Evolutionary conservation across 2,113 vertebrate species (phyloP), one percentile per base, ranked within the genome.

Genomic region (Pelodiscus sinensis): DNA sequence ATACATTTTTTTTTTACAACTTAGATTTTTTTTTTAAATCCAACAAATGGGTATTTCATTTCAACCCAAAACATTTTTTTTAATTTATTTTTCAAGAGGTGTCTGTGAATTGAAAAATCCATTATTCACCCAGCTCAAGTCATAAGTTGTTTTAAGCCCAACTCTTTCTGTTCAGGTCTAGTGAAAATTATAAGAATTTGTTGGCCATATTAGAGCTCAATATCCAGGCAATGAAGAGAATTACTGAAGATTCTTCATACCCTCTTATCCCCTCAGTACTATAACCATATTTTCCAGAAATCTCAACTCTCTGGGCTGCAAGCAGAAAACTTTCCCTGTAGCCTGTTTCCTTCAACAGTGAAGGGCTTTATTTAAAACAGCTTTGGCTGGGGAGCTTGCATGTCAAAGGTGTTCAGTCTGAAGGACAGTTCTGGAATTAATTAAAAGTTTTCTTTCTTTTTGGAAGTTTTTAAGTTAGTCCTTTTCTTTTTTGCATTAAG

Each of bases 241-340:
- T 25, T 57, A 56, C 35, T 15, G 15, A 8, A 38, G 50, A 52
- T 51, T 51, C 50, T 1, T 52, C 50, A 14, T 51, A 25, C 7
- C 5, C 16, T 1, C 5, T 7, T 2, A 5, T 13, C 35, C 11
- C 9, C 12, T 2, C 25, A 79, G 77, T 52, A 11, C 31, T n/a
- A 68, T 16, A 68, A 31, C n/a, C 54, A 55, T 55, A 10, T 38
- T 25, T 19, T 81, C 58, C 22, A 38, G 24, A 38, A 22, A 13
- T 55, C 29, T 55, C 35, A 6, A 14, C n/a, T 57, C 35, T 25
- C 21, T 44, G 55, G 55, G n/a, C 55, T 81, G 35, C 55, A 81
- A 22, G 24, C 35, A 81, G 56, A 21, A 81, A 25, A 27, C 24
- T 57, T 55, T 25, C 55, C 24, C 57, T 81, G n/a, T 54, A 81